phyloP scores from a whole-genome alignment of 2,113 vertebrate species.

The Gambusia holbrooki region DNA sequence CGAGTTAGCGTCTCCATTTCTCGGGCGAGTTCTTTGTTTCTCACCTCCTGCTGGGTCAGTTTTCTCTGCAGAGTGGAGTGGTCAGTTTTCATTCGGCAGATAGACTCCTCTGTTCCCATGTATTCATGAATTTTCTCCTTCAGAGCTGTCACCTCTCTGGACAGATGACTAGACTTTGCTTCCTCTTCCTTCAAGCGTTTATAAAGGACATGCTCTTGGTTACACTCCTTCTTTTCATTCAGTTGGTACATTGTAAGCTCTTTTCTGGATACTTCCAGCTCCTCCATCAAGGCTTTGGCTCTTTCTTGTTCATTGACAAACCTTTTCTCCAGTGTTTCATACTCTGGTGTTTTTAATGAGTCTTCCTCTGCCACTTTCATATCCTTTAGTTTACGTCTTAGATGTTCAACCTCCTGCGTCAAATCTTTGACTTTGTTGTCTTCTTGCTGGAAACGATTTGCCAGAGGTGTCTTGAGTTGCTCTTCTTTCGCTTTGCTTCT shows the following conservation, averaged over 20 bases:
- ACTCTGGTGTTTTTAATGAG: conserved; percentile 91
- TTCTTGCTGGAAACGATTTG: conserved; percentile 87
- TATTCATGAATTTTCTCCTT: conserved; percentile 97
- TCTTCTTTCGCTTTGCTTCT: conserved; percentile 91
- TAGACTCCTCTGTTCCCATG: conserved; percentile 90
- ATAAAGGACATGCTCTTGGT: conserved; percentile 90
- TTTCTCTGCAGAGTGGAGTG: conserved; percentile 90
- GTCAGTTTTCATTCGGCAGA: conserved; percentile 89
- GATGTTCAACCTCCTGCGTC: conserved; percentile 92
- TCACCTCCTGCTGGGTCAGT: conserved; percentile 91
- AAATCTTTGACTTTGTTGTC: conserved; percentile 97
- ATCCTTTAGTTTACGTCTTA: conserved; percentile 90
- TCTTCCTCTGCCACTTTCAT: conserved; percentile 93
- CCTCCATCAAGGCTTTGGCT: conserved; percentile 86
- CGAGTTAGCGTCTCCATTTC: conserved; percentile 93
- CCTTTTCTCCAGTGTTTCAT: conserved; percentile 89
- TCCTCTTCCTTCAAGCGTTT: conserved; percentile 93
- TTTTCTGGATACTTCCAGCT: conserved; percentile 87
- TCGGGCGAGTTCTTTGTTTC: conserved; percentile 91
- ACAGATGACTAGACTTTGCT: conserved; percentile 91
- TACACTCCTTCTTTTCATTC: conserved; percentile 91
- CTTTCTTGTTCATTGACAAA: conserved; percentile 88
- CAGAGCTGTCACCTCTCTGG: conserved; percentile 89
- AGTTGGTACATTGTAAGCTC: conserved; percentile 92
- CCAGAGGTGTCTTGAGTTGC: conserved; percentile 78